Conservation (phyloP, 2,797 vertebrate genomes). For the Odontamblyopus rebecca region DNA sequence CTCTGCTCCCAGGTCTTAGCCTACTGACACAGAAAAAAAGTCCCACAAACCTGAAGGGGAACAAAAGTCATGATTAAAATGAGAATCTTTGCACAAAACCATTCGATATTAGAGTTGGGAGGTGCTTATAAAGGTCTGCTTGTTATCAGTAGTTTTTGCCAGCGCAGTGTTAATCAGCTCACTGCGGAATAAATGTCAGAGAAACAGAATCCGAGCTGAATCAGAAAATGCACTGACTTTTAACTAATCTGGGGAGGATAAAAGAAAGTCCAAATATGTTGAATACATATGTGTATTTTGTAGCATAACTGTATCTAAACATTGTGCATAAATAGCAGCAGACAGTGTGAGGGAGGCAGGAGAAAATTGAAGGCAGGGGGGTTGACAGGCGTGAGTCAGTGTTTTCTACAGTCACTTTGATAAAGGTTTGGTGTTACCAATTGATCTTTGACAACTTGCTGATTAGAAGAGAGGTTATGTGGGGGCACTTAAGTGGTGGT, state of each 20-base stretch:
- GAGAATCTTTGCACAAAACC: constrained; percentile 36
- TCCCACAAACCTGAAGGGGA: constrained; percentile 9
- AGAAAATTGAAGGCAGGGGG: constrained; percentile 28
- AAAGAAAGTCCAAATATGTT: background rate
- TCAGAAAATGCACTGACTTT: constrained; percentile 14
- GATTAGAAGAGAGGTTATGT: constrained; percentile 66
- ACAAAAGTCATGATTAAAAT: constrained; percentile 35
- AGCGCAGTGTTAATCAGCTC: constrained; percentile 32
- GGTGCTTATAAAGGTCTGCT: constrained; percentile 32
- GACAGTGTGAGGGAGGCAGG: constrained; percentile 38
- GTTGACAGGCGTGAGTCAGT: constrained; percentile 35
- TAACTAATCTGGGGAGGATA: constrained; percentile 8
- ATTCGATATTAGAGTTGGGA: constrained; percentile 30
- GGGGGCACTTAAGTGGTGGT: constrained; percentile 42
- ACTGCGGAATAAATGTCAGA: constrained; percentile 35
- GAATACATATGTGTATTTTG: constrained; percentile 1
- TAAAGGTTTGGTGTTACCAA: constrained; percentile 41
- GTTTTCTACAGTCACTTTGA: constrained; percentile 21
- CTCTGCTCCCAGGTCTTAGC: constrained; percentile 33
- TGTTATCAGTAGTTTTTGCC: constrained; percentile 32
- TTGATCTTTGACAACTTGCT: constrained; percentile 59
- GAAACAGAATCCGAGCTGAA: constrained; percentile 24
- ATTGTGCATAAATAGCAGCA: constrained; percentile 29
- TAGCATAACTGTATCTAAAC: constrained; percentile 11
- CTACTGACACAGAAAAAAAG: constrained; percentile 42